Evolutionary conservation across 2,113 vertebrate species (phyloP).

Genomic region (Ptychochromis oligacanthus): DNA sequence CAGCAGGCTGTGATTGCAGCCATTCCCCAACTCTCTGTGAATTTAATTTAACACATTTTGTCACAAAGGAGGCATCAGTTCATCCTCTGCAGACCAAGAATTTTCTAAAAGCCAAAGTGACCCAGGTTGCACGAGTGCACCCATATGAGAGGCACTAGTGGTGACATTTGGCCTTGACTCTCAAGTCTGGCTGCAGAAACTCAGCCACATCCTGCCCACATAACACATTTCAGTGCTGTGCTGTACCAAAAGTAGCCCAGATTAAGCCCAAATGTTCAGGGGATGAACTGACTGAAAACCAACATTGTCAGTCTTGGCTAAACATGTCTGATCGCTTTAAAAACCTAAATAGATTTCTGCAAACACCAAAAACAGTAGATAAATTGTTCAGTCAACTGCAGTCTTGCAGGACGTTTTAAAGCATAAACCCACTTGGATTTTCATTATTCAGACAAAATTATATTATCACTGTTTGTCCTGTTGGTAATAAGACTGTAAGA

Average conservation of each 20-base stretch:
- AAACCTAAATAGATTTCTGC: neutral
- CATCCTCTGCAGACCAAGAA: neutral
- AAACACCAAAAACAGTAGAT: neutral
- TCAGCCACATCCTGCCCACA: neutral
- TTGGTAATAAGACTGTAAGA: neutral
- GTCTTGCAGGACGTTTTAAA: neutral
- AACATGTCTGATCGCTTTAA: neutral
- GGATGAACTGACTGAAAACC: neutral
- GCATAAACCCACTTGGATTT: neutral
- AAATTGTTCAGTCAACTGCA: neutral
- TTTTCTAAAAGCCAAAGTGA: neutral
- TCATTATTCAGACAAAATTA: neutral
- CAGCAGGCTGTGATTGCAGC: too few relatives aligned
- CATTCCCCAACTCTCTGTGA: too few relatives aligned
- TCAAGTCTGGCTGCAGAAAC: neutral
- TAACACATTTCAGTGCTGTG: neutral
- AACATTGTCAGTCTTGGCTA: neutral
- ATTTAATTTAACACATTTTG: neutral
- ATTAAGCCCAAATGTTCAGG: neutral
- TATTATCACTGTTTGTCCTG: neutral
- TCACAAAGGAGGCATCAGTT: neutral
- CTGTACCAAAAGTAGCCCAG: neutral
- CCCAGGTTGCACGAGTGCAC: too few relatives aligned
- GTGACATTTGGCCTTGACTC: neutral
- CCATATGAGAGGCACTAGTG: too few relatives aligned